Base-by-base conservation (phyloP, 2,888 invertebrate genomes). In the Lasioglossum calceatum region DNA sequence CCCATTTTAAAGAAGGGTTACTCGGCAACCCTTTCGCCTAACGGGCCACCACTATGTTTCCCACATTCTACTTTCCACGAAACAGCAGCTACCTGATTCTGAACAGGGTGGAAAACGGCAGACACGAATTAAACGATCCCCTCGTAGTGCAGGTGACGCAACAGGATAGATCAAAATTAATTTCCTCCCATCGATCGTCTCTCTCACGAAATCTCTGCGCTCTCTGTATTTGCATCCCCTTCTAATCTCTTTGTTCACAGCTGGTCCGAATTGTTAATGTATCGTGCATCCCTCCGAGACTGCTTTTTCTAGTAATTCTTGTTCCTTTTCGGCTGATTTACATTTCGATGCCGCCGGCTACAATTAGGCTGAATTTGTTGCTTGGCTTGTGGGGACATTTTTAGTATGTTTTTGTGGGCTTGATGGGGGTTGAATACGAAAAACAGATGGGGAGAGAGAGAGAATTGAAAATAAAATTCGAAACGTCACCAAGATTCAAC, bases 31-130 rank as follows among this genome's bases (percentile, higher is more conserved):
- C 94, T 94, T 95, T 94, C 91, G 90, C 71, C 92, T 94, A 94
- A 94, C 94, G 94, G 94, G 91, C 91, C 91, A 90, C 86, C 86
- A 91, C 87, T 92, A 77, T 92, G 93, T 94, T 95, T 95, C 95
- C 94, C 95, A 94, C 94, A 94, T 94, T 94, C 94, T 92, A 93
- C 91, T 93, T 93, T 92, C 93, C 88, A 89, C 87, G 91, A 93
- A 93, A 84, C 79, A 27, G n/a, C 81, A 77, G 50, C 87, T 91
- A 91, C 91, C 91, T 90, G 90, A 91, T 88, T 77, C 75, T 58
- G 76, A 80, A 67, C 19, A 67, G 84, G 86, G 67, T 82, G 77
- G 71, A 88, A 81, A 81, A 42, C 58, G 23, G 39, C 70, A 79
- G 39, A 47, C 23, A 64, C 77, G 79, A 42, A 27, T 61, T 71